Percentiles rank a stretch among this genome's conserved stretches.
phyloP scores from a whole-genome alignment of 2,113 vertebrate species.

The Rhabdornis inornatus region DNA sequence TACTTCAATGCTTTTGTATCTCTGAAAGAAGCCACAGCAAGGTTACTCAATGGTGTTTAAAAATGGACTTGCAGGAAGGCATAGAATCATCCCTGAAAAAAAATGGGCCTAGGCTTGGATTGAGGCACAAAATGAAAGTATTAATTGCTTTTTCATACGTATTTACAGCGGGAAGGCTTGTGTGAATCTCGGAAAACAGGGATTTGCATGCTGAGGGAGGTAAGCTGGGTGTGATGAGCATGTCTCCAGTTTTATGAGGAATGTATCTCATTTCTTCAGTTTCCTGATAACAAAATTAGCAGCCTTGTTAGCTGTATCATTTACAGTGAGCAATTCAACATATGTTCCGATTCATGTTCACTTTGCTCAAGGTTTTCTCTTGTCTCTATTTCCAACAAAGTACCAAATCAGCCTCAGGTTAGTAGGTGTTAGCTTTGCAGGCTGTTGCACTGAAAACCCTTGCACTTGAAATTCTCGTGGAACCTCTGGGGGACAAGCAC shows the following conservation, averaged over 20 bases:
- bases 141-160: accelerated
- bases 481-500: background rate
- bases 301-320: background rate
- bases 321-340: background rate
- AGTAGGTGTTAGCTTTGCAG: background rate
- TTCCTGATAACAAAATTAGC: background rate
- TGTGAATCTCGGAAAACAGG: background rate
- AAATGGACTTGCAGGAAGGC: background rate
- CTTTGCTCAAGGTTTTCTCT: background rate
- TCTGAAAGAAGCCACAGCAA: background rate
- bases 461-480: background rate
- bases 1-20: background rate
- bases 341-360: background rate
- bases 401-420: background rate
- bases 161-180: background rate
- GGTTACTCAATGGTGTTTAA: background rate
- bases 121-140: background rate
- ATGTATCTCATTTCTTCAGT: background rate
- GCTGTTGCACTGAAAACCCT: background rate
- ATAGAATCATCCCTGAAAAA: background rate
- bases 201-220: background rate
- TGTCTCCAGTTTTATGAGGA: background rate
- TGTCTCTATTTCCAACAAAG: background rate
- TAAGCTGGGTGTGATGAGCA: background rate
- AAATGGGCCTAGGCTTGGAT: background rate